Conservation (phyloP, 1,140 invertebrate genomes). For the Lycorma delicatula region DNA sequence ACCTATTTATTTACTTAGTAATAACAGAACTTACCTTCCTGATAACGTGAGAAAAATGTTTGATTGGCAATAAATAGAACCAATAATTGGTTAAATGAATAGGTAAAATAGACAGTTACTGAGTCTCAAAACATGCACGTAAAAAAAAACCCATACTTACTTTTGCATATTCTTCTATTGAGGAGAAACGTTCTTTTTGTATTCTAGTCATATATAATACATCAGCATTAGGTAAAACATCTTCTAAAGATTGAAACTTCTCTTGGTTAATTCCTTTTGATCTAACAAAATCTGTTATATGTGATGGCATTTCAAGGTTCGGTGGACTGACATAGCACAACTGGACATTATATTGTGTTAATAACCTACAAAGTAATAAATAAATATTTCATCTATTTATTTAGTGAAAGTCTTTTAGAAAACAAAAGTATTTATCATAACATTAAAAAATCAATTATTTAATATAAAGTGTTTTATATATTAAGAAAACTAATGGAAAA, state of each 20-base stretch:
- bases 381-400: too few species aligned
- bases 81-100: too few species aligned
- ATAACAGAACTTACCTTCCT: not conserved
- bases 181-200: constrained; percentile 85
- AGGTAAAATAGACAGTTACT: too few species aligned
- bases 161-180: constrained; percentile 77
- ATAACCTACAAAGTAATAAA: constrained; percentile 49
- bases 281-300: constrained; percentile 69
- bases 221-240: constrained; percentile 85
- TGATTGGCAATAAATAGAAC: too few species aligned
- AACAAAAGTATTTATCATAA: too few species aligned
- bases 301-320: constrained; percentile 81
- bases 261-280: constrained; percentile 72
- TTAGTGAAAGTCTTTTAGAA: too few species aligned
- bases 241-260: constrained; percentile 61
- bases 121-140: too few species aligned
- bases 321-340: constrained; percentile 83
- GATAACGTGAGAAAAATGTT: not conserved
- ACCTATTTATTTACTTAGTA: not conserved
- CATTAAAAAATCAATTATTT: too few species aligned
- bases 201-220: constrained; percentile 98
- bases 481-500: too few species aligned
- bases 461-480: too few species aligned
- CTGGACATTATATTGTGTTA: constrained; percentile 85
- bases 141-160: too few species aligned